Base-by-base conservation (phyloP, 2,888 invertebrate species). In the Lamproptera curius region DNA sequence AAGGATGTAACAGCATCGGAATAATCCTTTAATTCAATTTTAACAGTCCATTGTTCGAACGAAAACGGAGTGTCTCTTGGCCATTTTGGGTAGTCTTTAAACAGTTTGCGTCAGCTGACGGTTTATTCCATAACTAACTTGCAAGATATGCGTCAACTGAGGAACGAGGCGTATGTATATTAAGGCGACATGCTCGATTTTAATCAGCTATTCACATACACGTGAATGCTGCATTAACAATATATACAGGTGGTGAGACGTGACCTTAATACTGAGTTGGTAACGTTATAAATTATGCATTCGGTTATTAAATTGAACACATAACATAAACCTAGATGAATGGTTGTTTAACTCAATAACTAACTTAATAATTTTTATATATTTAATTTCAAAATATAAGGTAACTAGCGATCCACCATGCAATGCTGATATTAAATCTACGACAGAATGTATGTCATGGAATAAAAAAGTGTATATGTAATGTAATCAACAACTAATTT, bases 231-330 rank as follows among this genome's bases (percentile, higher is more conserved):
- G 60, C 61, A 64, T 63, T 59, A 59, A 62, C 65, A 68, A 69
- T 63, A 65, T 63, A 66, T 64, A 68, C 64, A 66, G 67, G 31
- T 11, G 31, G 31, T 13, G 58, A 54, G 42, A 70, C 70, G 74
- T 73, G 75, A 75, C 59, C 55, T 54, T 67, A 72, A 71, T 73
- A 59, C 61, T 45, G 69, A 71, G 61, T 63, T 62, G 56, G 67
- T 55, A 55, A 56, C 56, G 57, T 62, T 63, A 70, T 77, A 72
- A 72, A 74, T 76, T 68, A 76, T 66, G 56, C 63, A 70, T 70
- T 63, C 56, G 63, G 66, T 63, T 62, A 67, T 73, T 76, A 75
- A 74, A 76, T 72, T 66, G 20, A 20, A 20, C n/a, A n/a, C n/a
- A n/a, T n/a, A n/a, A n/a, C n/a, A n/a, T n/a, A n/a, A n/a, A n/a